Base-by-base conservation (phyloP, 1,140 invertebrate species). In the Drosophila ogumai region DNA sequence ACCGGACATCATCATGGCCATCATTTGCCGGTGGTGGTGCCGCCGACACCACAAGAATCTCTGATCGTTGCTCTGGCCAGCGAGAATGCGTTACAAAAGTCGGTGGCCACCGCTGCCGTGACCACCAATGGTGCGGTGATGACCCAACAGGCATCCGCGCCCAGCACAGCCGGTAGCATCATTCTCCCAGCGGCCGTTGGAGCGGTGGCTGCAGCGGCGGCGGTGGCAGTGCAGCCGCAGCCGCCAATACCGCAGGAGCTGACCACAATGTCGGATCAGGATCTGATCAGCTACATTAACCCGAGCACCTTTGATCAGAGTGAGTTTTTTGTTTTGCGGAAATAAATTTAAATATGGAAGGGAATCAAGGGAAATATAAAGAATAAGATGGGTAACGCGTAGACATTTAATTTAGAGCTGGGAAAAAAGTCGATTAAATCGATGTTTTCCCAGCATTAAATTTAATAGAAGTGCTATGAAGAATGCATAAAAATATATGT, bases 221-320 rank as follows among this genome's bases (percentile, higher is more conserved):
- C 91, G 2, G 90, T 84, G 44, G 81, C 86, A 13, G 90, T 91
- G 2, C 87, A 91, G 32, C 92, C 94, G 4, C 87, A 91, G 36
- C 92, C 94, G 4, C 94, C 95, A 87, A 92, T 95, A 71, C 94
- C 95, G 3, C 95, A 96, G 90, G 95, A 96, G 31, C 93, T 97
- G 61, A 96, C 96, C 19, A 95, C 95, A 54, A 96, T 97, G 95
- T 96, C 96, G 56, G 96, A 97, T 82, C 96, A 96, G 91, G 96
- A 97, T 93, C 94, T 97, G 61, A 94, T 97, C 52, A 97, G 95
- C 88, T 96, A 97, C 91, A 97, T 97, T 55, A 97, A 97, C 94
- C 96, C 96, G 15, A 96, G 95, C 93, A 96, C 96, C 92, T 97
- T 97, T 87, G 96, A 97, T 93, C 95, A 96, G 94, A 95, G 95